Evolutionary conservation across 2,797 vertebrate genomes (phyloP), one percentile per base, ranked within the genome.

Genomic region (Oreortyx pictus): DNA sequence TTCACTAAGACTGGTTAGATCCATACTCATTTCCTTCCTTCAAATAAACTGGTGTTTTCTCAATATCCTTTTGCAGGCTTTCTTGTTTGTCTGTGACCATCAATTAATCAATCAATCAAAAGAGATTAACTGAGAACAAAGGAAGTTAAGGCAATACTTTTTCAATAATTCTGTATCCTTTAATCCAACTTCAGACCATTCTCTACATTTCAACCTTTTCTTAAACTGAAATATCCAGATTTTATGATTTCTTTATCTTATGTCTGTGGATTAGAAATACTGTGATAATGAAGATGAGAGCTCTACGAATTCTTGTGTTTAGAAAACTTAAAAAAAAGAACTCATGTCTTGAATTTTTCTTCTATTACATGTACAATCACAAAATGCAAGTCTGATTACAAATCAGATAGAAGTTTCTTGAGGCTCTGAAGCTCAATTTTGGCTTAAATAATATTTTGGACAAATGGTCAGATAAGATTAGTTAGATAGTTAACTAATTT

Each of bases 371-470:
- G 52, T 52, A 19, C 19, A 86, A 67, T 33, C 41, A 59, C 11
- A 78, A 88, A 91, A 72, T 61, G 41, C 35, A 65, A 87, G 23
- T 49, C 65, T 82, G 77, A 87, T 54, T 90, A 85, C 88, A 90
- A 89, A 89, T 1, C 68, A 65, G 4, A 3, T 59, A 82, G 60
- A 70, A 84, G 33, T 66, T 86, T 79, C 18, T 73, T 66, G 57
- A 93, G 25, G 62, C 13, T 54, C 56, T 49, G 59, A 43, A 94
- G 29, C n/a, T 86, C 7, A 6, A 13, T 16, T 54, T 70, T 78
- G 35, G 68, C 11, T 90, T 89, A 39, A 62, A 46, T 78, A 37
- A 5, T 15, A 11, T 80, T 80, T 84, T 89, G 79, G 44, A 60
- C 35, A 77, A 87, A 81, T 11, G 19, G 43, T 85, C 49, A 78